Evolutionary conservation across 92 coral and sea anemone genomes (phyloP).

Genomic region (Micromussa lordhowensis): DNA sequence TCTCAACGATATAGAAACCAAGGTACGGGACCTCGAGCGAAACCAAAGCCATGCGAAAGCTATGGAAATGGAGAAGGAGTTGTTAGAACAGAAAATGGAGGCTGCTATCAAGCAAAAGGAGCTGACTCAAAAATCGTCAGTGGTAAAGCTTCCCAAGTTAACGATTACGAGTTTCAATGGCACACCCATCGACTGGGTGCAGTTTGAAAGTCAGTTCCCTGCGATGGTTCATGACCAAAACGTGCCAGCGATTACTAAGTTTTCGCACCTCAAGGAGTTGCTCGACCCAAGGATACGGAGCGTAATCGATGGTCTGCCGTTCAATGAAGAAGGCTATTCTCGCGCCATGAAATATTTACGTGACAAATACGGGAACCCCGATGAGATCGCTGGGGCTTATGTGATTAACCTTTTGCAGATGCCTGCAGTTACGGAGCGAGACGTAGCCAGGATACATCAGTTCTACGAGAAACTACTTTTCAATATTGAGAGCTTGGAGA

Average conservation of each 20-base stretch:
- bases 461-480: conserved; percentile 62
- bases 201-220: conserved; percentile 32
- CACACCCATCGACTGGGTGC: too few species aligned
- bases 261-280: conserved; percentile 52
- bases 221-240: conserved; percentile 56
- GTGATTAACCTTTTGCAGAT: conserved; percentile 39
- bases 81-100: too few species aligned
- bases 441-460: conserved; percentile 57
- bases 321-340: conserved; percentile 52
- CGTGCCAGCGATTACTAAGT: conserved; percentile 30
- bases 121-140: too few species aligned
- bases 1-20: background rate
- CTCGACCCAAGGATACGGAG: conserved; percentile 29
- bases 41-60: too few species aligned
- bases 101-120: too few species aligned
- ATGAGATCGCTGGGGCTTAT: conserved; percentile 57
- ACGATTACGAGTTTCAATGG: too few species aligned
- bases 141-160: too few species aligned
- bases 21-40: too few species aligned
- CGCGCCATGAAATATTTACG: conserved; percentile 50
- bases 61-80: too few species aligned
- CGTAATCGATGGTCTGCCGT: conserved; percentile 50
- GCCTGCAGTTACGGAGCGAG: conserved; percentile 46
- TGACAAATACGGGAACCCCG: conserved; percentile 60
- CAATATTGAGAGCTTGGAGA: conserved; percentile 54